These are phyloP conservation scores for Octonoba sinensis DNA, from an alignment of 2,888 invertebrate species.

Conservation along the genomic window DNA sequence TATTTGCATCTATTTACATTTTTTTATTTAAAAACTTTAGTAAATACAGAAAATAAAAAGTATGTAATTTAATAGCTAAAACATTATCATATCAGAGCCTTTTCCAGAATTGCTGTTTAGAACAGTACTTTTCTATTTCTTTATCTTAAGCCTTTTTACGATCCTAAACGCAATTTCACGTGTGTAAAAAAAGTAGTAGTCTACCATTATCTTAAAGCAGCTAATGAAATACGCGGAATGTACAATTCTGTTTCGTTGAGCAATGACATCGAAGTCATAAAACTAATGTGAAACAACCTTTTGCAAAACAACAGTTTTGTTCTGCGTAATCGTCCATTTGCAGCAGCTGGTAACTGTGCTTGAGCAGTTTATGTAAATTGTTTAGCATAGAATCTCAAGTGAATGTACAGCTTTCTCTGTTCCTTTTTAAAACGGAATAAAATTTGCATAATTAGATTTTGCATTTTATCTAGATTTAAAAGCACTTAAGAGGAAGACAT, in stretches of 20 bases:
- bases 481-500: slow-evolving; percentile 48
- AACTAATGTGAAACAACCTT: background rate
- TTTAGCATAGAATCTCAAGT: slow-evolving; percentile 4
- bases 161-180: no score
- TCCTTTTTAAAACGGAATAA: slow-evolving; percentile 48
- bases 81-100: no score
- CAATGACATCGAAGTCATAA: slow-evolving; percentile 1
- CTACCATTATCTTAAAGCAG: no score
- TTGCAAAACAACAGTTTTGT: background rate
- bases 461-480: slow-evolving; percentile 57
- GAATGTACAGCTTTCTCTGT: background rate
- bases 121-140: no score
- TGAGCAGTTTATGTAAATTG: slow-evolving; percentile 50
- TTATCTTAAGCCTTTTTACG: no score
- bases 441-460: slow-evolving; percentile 59
- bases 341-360: slow-evolving; percentile 29
- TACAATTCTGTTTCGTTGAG: background rate
- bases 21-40: no score
- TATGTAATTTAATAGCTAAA: no score
- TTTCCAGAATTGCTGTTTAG: no score
- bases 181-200: no score
- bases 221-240: no score
- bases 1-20: no score
- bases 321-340: slow-evolving; percentile 13
- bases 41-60: no score